phyloP scores from a whole-genome alignment of 2,888 invertebrate species.

The Zele albiditarsus region DNA sequence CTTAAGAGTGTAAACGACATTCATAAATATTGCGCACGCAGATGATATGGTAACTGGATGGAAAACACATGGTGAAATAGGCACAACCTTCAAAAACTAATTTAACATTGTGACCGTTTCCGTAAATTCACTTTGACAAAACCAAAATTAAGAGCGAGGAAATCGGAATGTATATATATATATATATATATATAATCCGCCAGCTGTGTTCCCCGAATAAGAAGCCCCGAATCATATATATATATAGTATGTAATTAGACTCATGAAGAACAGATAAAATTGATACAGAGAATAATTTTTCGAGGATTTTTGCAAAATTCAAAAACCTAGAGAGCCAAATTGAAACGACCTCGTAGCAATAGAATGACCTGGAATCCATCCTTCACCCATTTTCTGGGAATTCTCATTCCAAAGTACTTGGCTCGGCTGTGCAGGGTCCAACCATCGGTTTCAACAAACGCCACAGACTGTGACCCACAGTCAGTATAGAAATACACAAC shows the following conservation, averaged over 20 bases:
- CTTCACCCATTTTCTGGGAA: slow-evolving; percentile 24
- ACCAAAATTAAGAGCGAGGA: background rate
- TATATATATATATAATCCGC: slow-evolving; percentile 41
- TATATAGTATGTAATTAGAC: too few relatives aligned
- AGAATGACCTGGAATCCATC: background rate
- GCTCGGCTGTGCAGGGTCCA: background rate
- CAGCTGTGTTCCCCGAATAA: too few relatives aligned
- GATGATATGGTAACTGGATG: slow-evolving; percentile 36
- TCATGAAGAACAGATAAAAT: too few relatives aligned
- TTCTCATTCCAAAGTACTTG: slow-evolving; percentile 1
- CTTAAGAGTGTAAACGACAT: slow-evolving; percentile 10
- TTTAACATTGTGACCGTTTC: slow-evolving; percentile 6
- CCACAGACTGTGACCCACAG: background rate
- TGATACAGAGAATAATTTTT: background rate
- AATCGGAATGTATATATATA: background rate
- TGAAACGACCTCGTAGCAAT: background rate
- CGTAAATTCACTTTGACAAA: background rate
- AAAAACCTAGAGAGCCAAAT: slow-evolving; percentile 14
- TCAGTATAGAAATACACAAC: background rate
- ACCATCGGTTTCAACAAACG: background rate
- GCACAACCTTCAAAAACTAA: slow-evolving; percentile 2
- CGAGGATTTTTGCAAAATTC: background rate
- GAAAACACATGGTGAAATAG: slow-evolving; percentile 26
- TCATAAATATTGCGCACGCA: slow-evolving; percentile 25
- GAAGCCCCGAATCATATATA: too few relatives aligned